phyloP scores from a whole-genome alignment of 1,140 invertebrate species.

The Drosophila sechellia region DNA sequence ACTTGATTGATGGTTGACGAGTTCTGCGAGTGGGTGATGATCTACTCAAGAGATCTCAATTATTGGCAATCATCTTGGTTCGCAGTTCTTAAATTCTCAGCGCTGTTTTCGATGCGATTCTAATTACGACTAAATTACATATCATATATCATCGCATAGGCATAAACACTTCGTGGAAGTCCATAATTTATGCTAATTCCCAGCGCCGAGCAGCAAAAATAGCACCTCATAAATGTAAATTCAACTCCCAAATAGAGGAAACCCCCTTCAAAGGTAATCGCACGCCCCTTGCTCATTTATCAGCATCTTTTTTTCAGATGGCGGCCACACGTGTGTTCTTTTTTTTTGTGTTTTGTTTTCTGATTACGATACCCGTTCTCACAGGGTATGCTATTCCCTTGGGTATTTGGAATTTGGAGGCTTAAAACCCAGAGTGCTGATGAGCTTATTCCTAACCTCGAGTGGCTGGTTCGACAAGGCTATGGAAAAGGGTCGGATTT shows the following conservation, averaged over 20 bases:
- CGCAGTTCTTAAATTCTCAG: slow-evolving; percentile 1
- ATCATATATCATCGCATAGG: slow-evolving; percentile 42
- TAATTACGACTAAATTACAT: slow-evolving; percentile 47
- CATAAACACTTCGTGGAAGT: slow-evolving; percentile 25
- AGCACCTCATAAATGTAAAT: slow-evolving; percentile 43
- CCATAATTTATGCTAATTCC: slow-evolving; percentile 54
- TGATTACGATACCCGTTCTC: slow-evolving; percentile 11
- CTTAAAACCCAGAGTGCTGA: slow-evolving; percentile 35
- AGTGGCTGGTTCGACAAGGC: slow-evolving; percentile 27
- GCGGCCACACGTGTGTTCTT: slow-evolving; percentile 25
- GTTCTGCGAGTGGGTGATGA: slow-evolving; percentile 36
- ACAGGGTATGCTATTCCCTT: slow-evolving; percentile 23
- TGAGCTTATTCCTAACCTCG: slow-evolving; percentile 48
- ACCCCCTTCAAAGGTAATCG: not conserved
- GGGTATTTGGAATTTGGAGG: slow-evolving; percentile 2
- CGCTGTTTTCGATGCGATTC: slow-evolving; percentile 28
- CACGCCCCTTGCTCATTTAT: slow-evolving; percentile 44
- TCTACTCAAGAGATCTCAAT: slow-evolving; percentile 66
- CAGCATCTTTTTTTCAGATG: slow-evolving; percentile 14
- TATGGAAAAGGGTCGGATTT: slow-evolving; percentile 22
- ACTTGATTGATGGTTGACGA: slow-evolving; percentile 52
- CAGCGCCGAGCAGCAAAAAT: not conserved
- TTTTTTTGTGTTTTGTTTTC: not conserved
- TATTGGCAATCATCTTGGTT: slow-evolving; percentile 37
- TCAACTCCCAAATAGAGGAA: slow-evolving; percentile 18